Evolutionary conservation across 2,888 invertebrate species (phyloP), one percentile per base, ranked within the genome.

Genomic region (Eustalomyia histrio): DNA sequence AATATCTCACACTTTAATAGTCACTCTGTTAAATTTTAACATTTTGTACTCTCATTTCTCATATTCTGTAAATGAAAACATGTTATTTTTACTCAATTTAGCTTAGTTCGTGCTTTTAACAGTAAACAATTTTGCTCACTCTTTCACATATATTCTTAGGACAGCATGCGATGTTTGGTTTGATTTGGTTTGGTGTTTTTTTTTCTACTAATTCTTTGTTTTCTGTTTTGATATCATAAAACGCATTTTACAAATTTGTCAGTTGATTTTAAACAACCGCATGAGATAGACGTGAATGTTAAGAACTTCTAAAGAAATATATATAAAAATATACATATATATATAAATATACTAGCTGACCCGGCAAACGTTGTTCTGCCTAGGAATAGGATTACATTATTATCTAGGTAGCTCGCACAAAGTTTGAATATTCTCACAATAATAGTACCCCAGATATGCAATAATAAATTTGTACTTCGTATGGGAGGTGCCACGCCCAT

Each of bases 171-270:
- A 58, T 33, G 9, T 33, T 60, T 61, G 9, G 9, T 33, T 67
- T 61, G 9, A 17, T 68, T 17, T 14, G 10, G 67, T 17, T 47
- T n/a, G n/a, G n/a, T n/a, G n/a, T n/a, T n/a, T n/a, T n/a, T n/a
- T n/a, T 74, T 29, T 50, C 55, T 50, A 21, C 55, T 35, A 55
- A 52, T 67, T 47, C n/a, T 18, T 55, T 39, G 35, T 29, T 53
- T 60, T 63, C 43, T 63, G 18, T 72, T 71, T 81, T 81, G 69
- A 55, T 81, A 81, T 79, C 74, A 75, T 69, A 81, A 81, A 81
- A 78, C 67, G 78, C 74, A 78, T 78, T 80, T 76, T 57, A 29
- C 16, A 63, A 72, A 72, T 53, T 55, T 72, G 65, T 76, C 58
- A 80, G 80, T 80, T 47, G 55, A 67, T 57, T 75, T 75, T 21